Base-by-base conservation (phyloP, 2,113 vertebrate genomes). In the Rhodinocichla rosea region DNA sequence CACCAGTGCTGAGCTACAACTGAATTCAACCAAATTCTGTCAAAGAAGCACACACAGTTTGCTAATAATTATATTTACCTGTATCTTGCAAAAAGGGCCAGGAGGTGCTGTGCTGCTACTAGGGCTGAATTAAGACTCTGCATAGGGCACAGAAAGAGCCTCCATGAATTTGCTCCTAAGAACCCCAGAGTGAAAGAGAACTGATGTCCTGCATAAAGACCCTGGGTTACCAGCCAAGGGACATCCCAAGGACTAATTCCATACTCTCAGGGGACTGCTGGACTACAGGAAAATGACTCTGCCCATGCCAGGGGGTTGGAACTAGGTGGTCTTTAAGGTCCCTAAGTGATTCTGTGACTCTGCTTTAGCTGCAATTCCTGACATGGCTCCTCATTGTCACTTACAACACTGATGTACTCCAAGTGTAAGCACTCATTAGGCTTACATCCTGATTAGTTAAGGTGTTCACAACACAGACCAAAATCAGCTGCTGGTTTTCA, bases 321-420 rank as follows among this genome's bases (percentile, higher is more conserved):
- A 79, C 47, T 32, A 11, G 16, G 28, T 8, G 75, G 26, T 21
- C 32, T 40, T 49, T 42, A 30, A 79, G 40, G 32, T 42, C 13
- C 40, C 35, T n/a, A 26, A 24, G 39, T 7, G 42, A 22, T 35
- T 35, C 17, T 18, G 21, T 27, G 35, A 55, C 24, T 69, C 30
- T 20, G 1, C n/a, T 32, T 21, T 2, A 52, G 37, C 70, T 79
- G 53, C 52, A 76, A 0, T 5, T 55, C 62, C 35, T 5, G 13
- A 9, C 0, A 0, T 5, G 32, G 47, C 5, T 79, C 60, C 45
- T 71, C 35, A 21, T 0, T 15, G 53, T 0, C 0, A 13, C 55
- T 57, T 16, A 42, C 18, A 28, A 17, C 2, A 39, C 3, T 49
- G 40, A 23, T 28, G 26, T 2, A 35, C 28, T 55, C 16, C 2